Base-by-base conservation (phyloP, 2,888 invertebrate genomes). In the Corythucha ciliata region DNA sequence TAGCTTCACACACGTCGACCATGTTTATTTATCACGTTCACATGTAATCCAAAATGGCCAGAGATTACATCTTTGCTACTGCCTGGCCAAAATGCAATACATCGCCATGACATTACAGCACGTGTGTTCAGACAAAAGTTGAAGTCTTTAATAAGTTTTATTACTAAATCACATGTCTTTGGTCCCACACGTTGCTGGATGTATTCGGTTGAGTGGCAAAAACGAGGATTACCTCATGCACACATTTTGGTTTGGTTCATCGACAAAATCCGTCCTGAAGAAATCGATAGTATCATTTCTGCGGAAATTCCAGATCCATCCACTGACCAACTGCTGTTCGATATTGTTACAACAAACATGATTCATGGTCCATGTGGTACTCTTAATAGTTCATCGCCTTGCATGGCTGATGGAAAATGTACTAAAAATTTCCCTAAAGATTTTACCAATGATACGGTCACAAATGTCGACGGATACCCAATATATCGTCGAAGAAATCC, bases 241-340 rank as follows among this genome's bases (percentile, higher is more conserved):
- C 63, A 63, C 46, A 61, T 63, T 57, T 44, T 67, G 24, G 26
- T 64, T 58, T 67, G 66, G 67, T 58, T 66, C 16, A 36, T 55
- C 4, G 57, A 64, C 3, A 62, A 59, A 53, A 61, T 66, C 4
- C 25, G 48, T 14, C 62, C 65, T 33, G 52, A 64, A 14, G 54
- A 64, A 60, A 61, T 66, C 16, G 66, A 67, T 63, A 36, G 20
- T 21, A 46, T 67, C 1, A 58, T 59, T 50, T 62, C 53, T 29
- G 65, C 66, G 3, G 64, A 67, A 60, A 61, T 67, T 16, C 62
- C 65, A 14, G 54, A 65, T 57, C 44, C 50, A 7, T 18, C 54
- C 4, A 18, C n/a, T 14, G 61, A 64, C 54, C 62, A 55, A n/a
- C 32, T 45, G 7, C 47, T 65, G n/a, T 58, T 54, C 56, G 58